Percentiles rank a stretch among this genome's conserved stretches.
These are phyloP conservation scores for Lacanobia oleracea DNA, from an alignment of 2,888 invertebrate species.

Conservation along the genomic window DNA sequence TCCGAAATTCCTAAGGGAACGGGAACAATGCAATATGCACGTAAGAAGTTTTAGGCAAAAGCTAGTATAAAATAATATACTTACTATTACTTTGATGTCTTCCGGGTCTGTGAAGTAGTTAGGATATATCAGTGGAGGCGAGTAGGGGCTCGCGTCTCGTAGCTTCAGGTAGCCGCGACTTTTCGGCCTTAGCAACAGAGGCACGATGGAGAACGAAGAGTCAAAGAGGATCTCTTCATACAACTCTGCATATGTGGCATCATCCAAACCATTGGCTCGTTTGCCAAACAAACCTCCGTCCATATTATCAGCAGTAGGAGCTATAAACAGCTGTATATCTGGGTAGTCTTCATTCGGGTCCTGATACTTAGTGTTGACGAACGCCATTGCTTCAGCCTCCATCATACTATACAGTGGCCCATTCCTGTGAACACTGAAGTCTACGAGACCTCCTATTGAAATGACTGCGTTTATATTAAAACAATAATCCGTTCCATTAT, in stretches of 20 bases:
- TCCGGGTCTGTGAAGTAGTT: conserved; percentile 95
- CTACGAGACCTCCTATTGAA: conserved; percentile 90
- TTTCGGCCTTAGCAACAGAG: conserved; percentile 93
- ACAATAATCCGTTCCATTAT: conserved; percentile 91
- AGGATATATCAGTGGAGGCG: conserved; percentile 96
- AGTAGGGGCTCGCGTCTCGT: conserved; percentile 92
- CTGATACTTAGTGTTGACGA: conserved; percentile 93
- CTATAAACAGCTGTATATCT: conserved; percentile 94
- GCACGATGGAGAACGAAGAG: conserved; percentile 92
- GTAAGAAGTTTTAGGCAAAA: no score
- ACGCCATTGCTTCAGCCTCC: conserved; percentile 95
- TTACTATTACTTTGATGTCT: conserved; percentile 94
- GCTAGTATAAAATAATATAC: conserved; percentile 61
- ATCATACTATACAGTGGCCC: conserved; percentile 95
- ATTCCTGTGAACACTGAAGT: conserved; percentile 90
- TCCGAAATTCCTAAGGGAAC: no score
- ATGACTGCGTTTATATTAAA: conserved; percentile 93
- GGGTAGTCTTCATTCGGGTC: conserved; percentile 93
- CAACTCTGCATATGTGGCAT: conserved; percentile 92
- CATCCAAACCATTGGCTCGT: conserved; percentile 92
- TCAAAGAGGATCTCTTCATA: conserved; percentile 93
- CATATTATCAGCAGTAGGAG: conserved; percentile 93
- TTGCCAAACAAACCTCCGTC: conserved; percentile 95
- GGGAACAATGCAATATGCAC: no score
- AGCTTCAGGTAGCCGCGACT: conserved; percentile 93